Percentiles rank a stretch among this genome's conserved stretches.
Evolutionary conservation across 2,797 vertebrate species (phyloP).

Genomic region (Antennarius maculatus): DNA sequence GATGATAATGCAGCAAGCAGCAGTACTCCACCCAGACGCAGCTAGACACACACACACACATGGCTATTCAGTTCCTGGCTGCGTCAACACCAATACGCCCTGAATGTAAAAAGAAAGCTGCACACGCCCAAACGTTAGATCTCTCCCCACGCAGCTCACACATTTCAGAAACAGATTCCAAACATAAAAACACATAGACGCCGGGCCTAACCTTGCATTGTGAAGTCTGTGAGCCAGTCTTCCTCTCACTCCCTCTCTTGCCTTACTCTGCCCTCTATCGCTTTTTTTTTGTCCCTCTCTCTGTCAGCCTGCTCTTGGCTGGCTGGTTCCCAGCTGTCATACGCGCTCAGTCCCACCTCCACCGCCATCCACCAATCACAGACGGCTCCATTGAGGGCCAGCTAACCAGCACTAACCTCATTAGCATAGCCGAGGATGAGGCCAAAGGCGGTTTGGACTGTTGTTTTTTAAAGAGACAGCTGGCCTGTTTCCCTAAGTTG

Average conservation of each 20-base stretch:
- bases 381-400: slow-evolving; percentile 56
- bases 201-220: slow-evolving; percentile 85
- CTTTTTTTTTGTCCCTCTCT: slow-evolving; percentile 76
- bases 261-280: slow-evolving; percentile 71
- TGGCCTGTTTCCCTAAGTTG: slow-evolving; percentile 72
- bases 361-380: slow-evolving; percentile 73
- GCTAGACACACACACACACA: slow-evolving; percentile 63
- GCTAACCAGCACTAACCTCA: slow-evolving; percentile 84
- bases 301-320: slow-evolving; percentile 82
- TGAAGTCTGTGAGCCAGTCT: slow-evolving; percentile 84
- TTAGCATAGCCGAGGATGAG: slow-evolving; percentile 76
- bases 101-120: slow-evolving; percentile 70
- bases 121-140: slow-evolving; percentile 63
- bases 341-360: slow-evolving; percentile 82
- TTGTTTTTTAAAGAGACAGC: slow-evolving; percentile 88
- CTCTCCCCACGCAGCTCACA: slow-evolving; percentile 57
- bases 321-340: slow-evolving; percentile 86
- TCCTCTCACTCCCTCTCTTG: slow-evolving; percentile 70
- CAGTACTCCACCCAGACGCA: slow-evolving; percentile 84
- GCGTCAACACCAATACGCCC: slow-evolving; percentile 56
- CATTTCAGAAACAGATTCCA: slow-evolving; percentile 56
- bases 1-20: slow-evolving; percentile 85
- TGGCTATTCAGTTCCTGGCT: slow-evolving; percentile 76
- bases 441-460: slow-evolving; percentile 72
- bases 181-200: slow-evolving; percentile 73